phyloP scores from a whole-genome alignment of 2,797 vertebrate genomes.

The Rachycentron canadum region DNA sequence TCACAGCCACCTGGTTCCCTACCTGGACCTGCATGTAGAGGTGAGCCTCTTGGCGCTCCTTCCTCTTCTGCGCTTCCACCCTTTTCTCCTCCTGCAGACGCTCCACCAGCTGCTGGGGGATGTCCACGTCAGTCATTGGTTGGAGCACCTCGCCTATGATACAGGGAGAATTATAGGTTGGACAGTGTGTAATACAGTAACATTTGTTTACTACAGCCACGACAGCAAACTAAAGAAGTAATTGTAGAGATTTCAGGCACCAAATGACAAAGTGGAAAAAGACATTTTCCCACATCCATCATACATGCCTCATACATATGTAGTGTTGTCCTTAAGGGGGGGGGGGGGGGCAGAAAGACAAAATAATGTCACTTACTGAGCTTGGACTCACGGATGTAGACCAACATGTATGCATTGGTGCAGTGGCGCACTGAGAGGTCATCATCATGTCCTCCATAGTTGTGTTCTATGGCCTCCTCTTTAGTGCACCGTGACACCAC shows the following conservation, averaged over 20 bases:
- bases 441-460: slow-evolving; percentile 97
- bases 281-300: not conserved
- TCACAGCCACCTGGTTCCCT: slow-evolving; percentile 10
- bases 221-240: not conserved
- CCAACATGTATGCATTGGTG: slow-evolving; percentile 99
- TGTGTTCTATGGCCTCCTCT: slow-evolving; percentile 98
- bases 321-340: not conserved
- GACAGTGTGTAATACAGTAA: not conserved
- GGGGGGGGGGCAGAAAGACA: not conserved
- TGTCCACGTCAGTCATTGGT: slow-evolving; percentile 96
- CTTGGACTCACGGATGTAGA: slow-evolving; percentile 98
- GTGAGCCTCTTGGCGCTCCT: slow-evolving; percentile 98
- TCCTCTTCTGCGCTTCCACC: slow-evolving; percentile 98
- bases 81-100: slow-evolving; percentile 98
- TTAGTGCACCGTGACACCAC: slow-evolving; percentile 98
- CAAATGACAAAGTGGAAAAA: not conserved
- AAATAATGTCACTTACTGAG: slow-evolving; percentile 87
- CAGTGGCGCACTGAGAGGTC: slow-evolving; percentile 98
- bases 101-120: slow-evolving; percentile 97
- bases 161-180: not conserved
- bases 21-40: slow-evolving; percentile 96
- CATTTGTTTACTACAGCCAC: not conserved
- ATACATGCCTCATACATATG: not conserved
- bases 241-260: not conserved
- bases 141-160: slow-evolving; percentile 93